Evolutionary conservation across 2,113 vertebrate genomes (phyloP).

Genomic region (Pipa parva): DNA sequence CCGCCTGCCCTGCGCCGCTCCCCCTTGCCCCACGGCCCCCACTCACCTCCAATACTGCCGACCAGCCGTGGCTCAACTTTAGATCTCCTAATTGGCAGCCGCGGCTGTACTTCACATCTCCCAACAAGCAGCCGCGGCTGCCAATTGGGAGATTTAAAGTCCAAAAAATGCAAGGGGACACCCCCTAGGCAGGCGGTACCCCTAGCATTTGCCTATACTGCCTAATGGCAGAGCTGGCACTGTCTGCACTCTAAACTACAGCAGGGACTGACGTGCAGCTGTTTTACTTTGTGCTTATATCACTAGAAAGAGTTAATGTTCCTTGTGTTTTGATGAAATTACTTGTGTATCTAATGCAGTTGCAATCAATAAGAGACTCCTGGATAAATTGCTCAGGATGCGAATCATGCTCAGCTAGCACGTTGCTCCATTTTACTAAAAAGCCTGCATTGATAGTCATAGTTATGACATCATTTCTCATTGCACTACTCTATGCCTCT

Average conservation of each 20-base stretch:
- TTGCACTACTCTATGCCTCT: background rate
- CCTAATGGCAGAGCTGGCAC: too few species aligned
- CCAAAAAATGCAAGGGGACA: background rate
- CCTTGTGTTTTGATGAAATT: slow-evolving; percentile 38
- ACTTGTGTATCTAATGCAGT: slow-evolving; percentile 36
- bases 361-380: slow-evolving; percentile 38
- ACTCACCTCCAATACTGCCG: too few species aligned
- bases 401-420: slow-evolving; percentile 30
- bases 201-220: too few species aligned
- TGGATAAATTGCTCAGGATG: slow-evolving; percentile 34
- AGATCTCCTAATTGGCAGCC: too few species aligned
- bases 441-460: slow-evolving; percentile 11
- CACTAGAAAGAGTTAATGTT: slow-evolving; percentile 9
- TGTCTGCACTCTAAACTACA: background rate
- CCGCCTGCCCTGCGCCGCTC: too few species aligned
- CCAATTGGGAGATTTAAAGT: too few species aligned
- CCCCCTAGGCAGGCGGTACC: too few species aligned
- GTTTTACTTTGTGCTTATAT: slow-evolving; percentile 4
- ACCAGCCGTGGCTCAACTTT: too few species aligned
- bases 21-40: too few species aligned
- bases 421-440: slow-evolving; percentile 29
- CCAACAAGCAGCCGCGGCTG: too few species aligned
- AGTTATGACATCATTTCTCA: slow-evolving; percentile 21
- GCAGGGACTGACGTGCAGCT: background rate
- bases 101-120: too few species aligned